Conservation (phyloP, 1,140 invertebrate species). For the Drosophila leontia region DNA sequence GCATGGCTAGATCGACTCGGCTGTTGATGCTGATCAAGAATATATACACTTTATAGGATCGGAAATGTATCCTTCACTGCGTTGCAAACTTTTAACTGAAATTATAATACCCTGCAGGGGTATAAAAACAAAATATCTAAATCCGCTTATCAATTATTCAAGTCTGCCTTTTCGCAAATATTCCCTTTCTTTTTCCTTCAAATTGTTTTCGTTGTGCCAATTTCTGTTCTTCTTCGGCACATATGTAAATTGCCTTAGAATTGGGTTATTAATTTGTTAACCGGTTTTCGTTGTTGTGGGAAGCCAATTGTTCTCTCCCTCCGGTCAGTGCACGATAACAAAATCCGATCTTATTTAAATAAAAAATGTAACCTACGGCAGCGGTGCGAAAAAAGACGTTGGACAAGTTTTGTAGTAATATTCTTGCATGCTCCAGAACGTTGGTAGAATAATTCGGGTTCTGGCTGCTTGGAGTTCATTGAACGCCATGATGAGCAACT, state of each 20-base stretch:
- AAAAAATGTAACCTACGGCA: constrained; percentile 53
- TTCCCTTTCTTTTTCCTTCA: not conserved
- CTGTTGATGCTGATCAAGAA: too few relatives aligned
- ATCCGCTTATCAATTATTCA: not conserved
- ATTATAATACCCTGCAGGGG: too few relatives aligned
- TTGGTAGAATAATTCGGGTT: constrained; percentile 35
- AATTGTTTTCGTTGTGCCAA: constrained; percentile 29
- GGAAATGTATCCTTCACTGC: too few relatives aligned
- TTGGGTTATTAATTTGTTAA: constrained; percentile 62
- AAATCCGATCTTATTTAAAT: constrained; percentile 58
- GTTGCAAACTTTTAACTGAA: too few relatives aligned
- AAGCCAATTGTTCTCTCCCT: constrained; percentile 24
- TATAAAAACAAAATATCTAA: too few relatives aligned
- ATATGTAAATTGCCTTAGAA: constrained; percentile 64
- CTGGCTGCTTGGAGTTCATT: constrained; percentile 64
- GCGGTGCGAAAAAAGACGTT: constrained; percentile 58
- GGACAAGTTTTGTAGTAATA: constrained; percentile 56
- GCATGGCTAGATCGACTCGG: too few relatives aligned
- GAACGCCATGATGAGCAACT: constrained; percentile 52
- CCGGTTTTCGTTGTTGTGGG: constrained; percentile 38
- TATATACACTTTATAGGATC: too few relatives aligned
- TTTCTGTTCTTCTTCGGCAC: constrained; percentile 22
- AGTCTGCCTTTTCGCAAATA: not conserved
- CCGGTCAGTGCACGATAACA: constrained; percentile 28
- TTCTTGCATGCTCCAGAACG: not conserved